Evolutionary conservation across 1,140 invertebrate species (phyloP).

Genomic region (Drosophila eugracilis): DNA sequence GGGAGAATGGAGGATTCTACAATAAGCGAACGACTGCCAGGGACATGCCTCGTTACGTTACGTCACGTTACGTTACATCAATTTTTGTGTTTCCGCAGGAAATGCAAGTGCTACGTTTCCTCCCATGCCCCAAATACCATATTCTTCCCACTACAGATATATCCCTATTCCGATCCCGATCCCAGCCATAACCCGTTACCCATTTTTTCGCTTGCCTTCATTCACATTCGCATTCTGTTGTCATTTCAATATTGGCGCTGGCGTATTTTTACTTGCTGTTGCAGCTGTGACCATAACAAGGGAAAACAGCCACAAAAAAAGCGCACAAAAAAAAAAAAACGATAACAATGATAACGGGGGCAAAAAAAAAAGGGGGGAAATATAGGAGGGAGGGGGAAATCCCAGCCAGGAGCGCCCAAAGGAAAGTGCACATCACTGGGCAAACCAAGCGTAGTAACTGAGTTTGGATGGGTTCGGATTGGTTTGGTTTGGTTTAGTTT

Average conservation of each 20-base stretch:
- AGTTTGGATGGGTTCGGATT: slow-evolving; percentile 56
- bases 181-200: slow-evolving; percentile 35
- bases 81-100: slow-evolving; percentile 82
- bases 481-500: slow-evolving; percentile 33
- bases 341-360: slow-evolving; percentile 61
- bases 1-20: slow-evolving; percentile 6
- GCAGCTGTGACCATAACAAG: slow-evolving; percentile 73
- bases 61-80: slow-evolving; percentile 82
- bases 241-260: slow-evolving; percentile 80
- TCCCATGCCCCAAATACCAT: slow-evolving; percentile 19
- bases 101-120: slow-evolving; percentile 74
- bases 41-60: slow-evolving; percentile 72
- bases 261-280: slow-evolving; percentile 79
- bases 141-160: neutral
- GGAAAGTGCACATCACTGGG: slow-evolving; percentile 41
- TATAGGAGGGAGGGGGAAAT: slow-evolving; percentile 14
- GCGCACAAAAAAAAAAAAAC: slow-evolving; percentile 15
- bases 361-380: slow-evolving; percentile 14
- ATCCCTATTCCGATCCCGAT: neutral
- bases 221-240: slow-evolving; percentile 65
- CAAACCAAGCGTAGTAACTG: slow-evolving; percentile 67
- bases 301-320: slow-evolving; percentile 37
- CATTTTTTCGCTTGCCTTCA: slow-evolving; percentile 19
- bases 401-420: slow-evolving; percentile 17
- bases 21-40: slow-evolving; percentile 51